These are phyloP conservation scores for Campoplex nolae DNA, from an alignment of 2,888 invertebrate species.

Conservation along the genomic window DNA sequence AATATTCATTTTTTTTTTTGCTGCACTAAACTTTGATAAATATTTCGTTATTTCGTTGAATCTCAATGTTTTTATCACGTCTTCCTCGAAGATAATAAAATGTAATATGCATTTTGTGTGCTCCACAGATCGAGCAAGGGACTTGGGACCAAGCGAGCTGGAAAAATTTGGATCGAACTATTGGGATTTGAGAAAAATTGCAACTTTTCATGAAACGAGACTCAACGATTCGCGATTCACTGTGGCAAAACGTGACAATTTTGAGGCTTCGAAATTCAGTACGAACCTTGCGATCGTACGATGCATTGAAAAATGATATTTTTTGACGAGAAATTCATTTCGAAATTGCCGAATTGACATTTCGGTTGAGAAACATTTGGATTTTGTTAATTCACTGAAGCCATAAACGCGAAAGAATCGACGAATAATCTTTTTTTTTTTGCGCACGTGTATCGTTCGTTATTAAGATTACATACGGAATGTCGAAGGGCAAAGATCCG, in stretches of 20 bases:
- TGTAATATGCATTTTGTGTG: no score
- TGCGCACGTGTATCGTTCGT: background rate
- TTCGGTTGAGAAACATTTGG: background rate
- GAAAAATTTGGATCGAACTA: background rate
- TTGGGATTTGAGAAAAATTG: background rate
- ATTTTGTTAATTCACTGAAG: background rate
- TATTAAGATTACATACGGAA: conserved; percentile 29
- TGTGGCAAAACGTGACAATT: no score
- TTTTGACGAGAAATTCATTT: no score
- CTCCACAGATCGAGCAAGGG: background rate
- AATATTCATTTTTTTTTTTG: background rate
- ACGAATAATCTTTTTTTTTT: background rate
- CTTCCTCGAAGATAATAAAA: no score
- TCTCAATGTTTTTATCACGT: no score
- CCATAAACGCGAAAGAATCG: background rate
- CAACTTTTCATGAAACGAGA: no score
- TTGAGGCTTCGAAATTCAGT: no score
- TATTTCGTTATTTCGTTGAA: background rate
- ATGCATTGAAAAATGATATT: no score
- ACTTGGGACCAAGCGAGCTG: background rate
- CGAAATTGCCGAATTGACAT: background rate
- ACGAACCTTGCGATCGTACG: no score
- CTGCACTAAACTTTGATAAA: background rate
- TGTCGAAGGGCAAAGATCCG: conserved; percentile 72
- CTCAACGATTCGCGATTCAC: no score